Percentiles rank a stretch among this genome's conserved stretches.
Conservation (phyloP, 2,888 invertebrate genomes). For the Sminthurinus aureus region DNA sequence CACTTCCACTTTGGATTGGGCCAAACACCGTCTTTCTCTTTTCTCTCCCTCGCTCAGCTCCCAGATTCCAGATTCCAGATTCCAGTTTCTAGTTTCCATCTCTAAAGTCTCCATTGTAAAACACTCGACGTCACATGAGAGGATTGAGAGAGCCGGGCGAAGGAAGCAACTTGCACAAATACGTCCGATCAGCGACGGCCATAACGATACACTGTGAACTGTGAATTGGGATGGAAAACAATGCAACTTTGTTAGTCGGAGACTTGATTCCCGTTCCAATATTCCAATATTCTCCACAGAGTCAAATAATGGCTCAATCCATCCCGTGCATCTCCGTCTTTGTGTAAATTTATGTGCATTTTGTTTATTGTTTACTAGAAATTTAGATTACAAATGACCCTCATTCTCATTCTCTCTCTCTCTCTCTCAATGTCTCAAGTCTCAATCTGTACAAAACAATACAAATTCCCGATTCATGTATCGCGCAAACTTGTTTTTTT, state of each 20-base stretch:
- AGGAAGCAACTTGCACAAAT: constrained; percentile 6
- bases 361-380: not conserved
- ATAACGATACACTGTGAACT: not conserved
- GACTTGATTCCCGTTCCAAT: not conserved
- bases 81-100: no score
- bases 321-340: no score
- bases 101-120: not conserved
- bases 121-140: not conserved
- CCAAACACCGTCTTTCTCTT: constrained; percentile 9
- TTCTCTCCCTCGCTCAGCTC: constrained; percentile 1
- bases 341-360: no score
- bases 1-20: not conserved
- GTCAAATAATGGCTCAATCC: not conserved
- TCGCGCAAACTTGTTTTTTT: no score
- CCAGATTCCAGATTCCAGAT: not conserved
- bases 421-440: constrained; percentile 5
- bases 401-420: constrained; percentile 17
- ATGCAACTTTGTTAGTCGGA: not conserved
- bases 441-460: no score
- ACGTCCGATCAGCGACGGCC: no score
- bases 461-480: no score
- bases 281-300: not conserved
- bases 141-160: not conserved
- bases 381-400: not conserved
- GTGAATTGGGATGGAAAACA: no score